Percentiles rank a stretch among this genome's conserved stretches.
Conservation (phyloP, 2,888 invertebrate species). For the Rotaria macrura region DNA sequence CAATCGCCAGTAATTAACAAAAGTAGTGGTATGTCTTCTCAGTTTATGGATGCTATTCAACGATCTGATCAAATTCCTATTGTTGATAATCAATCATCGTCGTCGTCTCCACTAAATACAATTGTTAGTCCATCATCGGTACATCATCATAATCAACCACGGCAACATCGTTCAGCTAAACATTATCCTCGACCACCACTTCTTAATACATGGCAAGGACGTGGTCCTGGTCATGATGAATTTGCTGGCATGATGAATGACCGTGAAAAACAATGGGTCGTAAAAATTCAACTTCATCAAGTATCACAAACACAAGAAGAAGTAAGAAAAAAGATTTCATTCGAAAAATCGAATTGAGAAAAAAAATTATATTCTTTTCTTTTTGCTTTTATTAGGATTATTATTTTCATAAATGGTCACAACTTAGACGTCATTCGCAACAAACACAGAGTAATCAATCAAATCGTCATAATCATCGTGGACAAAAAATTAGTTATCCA, state of each 20-base stretch:
- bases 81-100: not conserved
- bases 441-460: not conserved
- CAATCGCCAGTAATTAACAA: not conserved
- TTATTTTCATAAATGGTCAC: conserved; percentile 15
- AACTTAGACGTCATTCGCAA: not conserved
- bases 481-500: not conserved
- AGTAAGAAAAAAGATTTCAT: not conserved
- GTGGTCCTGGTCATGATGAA: conserved; percentile 39
- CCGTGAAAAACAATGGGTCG: conserved; percentile 86
- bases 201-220: conserved; percentile 21
- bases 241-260: conserved; percentile 84
- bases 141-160: not conserved
- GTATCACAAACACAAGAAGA: conserved; percentile 47
- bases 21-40: not conserved
- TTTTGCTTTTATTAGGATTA: too few species aligned
- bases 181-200: conserved; percentile 2
- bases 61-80: conserved; percentile 17
- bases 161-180: not conserved
- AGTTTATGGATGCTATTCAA: conserved; percentile 17
- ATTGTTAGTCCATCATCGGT: not conserved
- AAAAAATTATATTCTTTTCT: not conserved
- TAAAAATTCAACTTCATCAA: conserved; percentile 84
- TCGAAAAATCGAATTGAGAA: not conserved
- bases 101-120: not conserved
- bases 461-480: not conserved